Conservation (phyloP, 2,797 vertebrate genomes). For the Potorous gilbertii region DNA sequence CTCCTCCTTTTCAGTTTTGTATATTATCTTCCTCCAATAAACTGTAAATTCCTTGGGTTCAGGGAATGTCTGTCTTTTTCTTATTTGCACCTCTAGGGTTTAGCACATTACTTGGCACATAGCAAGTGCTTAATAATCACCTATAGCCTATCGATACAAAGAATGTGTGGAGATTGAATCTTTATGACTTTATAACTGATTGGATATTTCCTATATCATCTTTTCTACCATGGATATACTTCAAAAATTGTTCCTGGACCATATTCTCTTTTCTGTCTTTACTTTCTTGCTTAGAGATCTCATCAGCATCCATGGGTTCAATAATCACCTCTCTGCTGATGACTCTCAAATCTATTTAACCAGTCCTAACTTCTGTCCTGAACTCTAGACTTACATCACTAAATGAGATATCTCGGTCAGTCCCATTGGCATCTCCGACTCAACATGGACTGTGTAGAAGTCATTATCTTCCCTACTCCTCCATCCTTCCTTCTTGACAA, state of each 20-base stretch:
- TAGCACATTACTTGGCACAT: background rate
- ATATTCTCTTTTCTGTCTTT: background rate
- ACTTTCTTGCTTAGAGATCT: background rate
- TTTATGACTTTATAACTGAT: background rate
- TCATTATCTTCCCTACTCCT: background rate
- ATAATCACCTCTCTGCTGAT: background rate
- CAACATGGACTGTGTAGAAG: background rate
- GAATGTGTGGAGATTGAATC: background rate
- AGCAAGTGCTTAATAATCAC: background rate
- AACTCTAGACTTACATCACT: background rate
- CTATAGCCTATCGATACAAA: background rate
- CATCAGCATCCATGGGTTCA: background rate
- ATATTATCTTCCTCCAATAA: background rate
- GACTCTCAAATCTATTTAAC: background rate
- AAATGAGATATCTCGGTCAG: background rate
- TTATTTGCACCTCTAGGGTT: background rate
- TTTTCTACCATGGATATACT: background rate
- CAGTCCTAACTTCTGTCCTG: background rate
- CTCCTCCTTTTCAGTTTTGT: background rate
- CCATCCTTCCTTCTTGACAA: background rate
- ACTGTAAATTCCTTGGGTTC: background rate
- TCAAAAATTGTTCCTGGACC: background rate
- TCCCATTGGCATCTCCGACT: background rate
- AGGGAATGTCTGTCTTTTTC: background rate
- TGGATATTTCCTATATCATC: background rate